Percentiles rank a stretch among this genome's conserved stretches.
Conservation (phyloP, 2,797 vertebrate genomes). For the Sebastes trivittatus region DNA sequence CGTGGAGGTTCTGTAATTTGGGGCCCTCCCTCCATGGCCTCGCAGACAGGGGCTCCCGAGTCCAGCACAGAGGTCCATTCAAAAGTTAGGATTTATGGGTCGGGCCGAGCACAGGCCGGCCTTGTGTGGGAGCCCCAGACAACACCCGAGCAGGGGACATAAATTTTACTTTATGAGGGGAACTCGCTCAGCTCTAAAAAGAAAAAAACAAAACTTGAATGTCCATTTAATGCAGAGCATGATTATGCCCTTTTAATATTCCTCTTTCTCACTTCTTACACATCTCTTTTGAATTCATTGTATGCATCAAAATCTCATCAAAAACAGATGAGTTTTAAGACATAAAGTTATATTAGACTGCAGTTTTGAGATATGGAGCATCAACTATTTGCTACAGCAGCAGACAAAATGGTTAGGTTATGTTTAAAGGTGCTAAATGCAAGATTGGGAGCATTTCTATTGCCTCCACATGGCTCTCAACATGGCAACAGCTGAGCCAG, state of each 20-base stretch:
- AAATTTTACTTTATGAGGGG: slow-evolving; percentile 76
- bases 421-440: background rate
- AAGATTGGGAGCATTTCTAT: no score
- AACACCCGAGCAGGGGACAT: slow-evolving; percentile 48
- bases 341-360: background rate
- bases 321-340: background rate
- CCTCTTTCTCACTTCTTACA: background rate
- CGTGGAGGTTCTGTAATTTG: slow-evolving; percentile 32
- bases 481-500: no score
- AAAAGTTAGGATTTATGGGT: slow-evolving; percentile 69
- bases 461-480: no score
- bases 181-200: slow-evolving; percentile 32
- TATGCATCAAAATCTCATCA: background rate
- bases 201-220: slow-evolving; percentile 1
- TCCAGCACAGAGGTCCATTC: slow-evolving; percentile 74
- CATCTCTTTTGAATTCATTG: background rate
- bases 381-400: background rate
- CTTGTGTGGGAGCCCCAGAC: slow-evolving; percentile 71
- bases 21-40: background rate
- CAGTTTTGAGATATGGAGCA: background rate
- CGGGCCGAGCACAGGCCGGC: slow-evolving; percentile 62
- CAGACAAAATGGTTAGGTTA: background rate
- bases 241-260: background rate
- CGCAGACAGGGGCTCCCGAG: slow-evolving; percentile 3
- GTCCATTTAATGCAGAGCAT: slow-evolving; percentile 26